Evolutionary conservation across 1,140 invertebrate species (phyloP).

Genomic region (Ptiloglossa arizonensis): DNA sequence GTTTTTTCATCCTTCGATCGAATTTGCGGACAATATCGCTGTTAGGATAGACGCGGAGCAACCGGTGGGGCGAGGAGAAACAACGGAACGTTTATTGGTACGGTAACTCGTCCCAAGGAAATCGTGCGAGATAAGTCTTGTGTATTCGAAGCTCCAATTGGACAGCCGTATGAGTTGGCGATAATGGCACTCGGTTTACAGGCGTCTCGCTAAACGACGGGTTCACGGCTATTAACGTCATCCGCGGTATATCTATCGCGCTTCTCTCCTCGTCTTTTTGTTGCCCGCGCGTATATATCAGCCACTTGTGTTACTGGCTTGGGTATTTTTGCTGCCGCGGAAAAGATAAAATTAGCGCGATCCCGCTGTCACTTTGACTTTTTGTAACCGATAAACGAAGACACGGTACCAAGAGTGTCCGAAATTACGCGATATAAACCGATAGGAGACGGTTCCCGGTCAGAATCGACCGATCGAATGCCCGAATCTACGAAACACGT

Average conservation of each 20-base stretch:
- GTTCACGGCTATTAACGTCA: constrained; percentile 45
- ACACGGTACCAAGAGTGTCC: not conserved
- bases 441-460: no score
- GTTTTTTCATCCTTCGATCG: constrained; percentile 1
- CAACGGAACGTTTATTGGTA: constrained; percentile 49
- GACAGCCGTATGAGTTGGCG: constrained; percentile 9
- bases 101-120: constrained; percentile 43
- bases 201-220: constrained; percentile 29
- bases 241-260: constrained; percentile 5
- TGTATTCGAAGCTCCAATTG: constrained; percentile 42
- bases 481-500: no score
- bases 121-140: constrained; percentile 36
- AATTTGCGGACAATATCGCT: constrained; percentile 19
- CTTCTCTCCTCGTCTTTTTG: not conserved
- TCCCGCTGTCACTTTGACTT: constrained; percentile 1
- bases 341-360: constrained; percentile 11
- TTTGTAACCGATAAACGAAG: constrained; percentile 13
- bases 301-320: not conserved
- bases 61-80: not conserved
- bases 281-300: not conserved
- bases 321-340: constrained; percentile 25
- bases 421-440: no score
- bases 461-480: no score
- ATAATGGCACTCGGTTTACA: constrained; percentile 35
- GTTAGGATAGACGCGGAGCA: not conserved